Evolutionary conservation across 2,888 invertebrate genomes (phyloP).

Genomic region (Apamea monoglypha): DNA sequence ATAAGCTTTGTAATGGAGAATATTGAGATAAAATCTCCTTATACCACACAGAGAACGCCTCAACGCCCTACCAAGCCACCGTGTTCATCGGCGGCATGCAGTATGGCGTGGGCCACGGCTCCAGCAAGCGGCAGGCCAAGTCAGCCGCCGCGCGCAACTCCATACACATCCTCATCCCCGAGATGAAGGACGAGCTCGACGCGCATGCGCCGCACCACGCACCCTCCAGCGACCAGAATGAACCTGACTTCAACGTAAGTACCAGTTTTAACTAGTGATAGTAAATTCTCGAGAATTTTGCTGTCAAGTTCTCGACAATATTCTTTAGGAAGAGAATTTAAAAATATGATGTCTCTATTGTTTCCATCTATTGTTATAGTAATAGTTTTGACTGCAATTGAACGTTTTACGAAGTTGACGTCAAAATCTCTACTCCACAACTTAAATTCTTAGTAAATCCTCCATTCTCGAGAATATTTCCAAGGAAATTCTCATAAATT

Average conservation of each 20-base stretch:
- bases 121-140: constrained; percentile 99
- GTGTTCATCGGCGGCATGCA: constrained; percentile 97
- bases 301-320: not conserved
- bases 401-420: not conserved
- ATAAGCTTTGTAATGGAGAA: no score
- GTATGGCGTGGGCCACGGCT: constrained; percentile 98
- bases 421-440: not conserved
- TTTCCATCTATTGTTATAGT: not conserved
- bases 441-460: not conserved
- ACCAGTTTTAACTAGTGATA: not conserved
- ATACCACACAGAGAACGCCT: constrained; percentile 93
- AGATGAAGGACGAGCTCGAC: constrained; percentile 94
- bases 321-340: not conserved
- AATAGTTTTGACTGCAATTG: not conserved
- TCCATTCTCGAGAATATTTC: not conserved
- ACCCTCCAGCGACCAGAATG: constrained; percentile 42
- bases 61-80: constrained; percentile 98
- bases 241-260: constrained; percentile 80
- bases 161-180: constrained; percentile 97
- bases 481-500: not conserved
- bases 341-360: not conserved
- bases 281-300: not conserved
- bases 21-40: no score
- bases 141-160: constrained; percentile 97
- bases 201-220: constrained; percentile 73